Evolutionary conservation across 2,113 vertebrate species (phyloP).

Genomic region (pig (Sus scrofa)): DNA sequence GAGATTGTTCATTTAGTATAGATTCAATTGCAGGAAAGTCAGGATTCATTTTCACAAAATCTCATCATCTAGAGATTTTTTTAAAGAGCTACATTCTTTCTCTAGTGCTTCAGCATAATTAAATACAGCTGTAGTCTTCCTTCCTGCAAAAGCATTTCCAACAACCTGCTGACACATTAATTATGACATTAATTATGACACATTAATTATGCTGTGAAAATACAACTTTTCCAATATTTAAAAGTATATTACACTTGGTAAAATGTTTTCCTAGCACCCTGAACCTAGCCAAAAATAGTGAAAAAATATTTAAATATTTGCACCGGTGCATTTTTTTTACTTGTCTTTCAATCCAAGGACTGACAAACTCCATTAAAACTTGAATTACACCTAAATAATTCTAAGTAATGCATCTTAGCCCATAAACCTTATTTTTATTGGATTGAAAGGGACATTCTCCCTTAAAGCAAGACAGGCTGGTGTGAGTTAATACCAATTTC

Average conservation of each 20-base stretch:
- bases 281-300: slow-evolving; percentile 54
- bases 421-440: background rate
- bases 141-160: slow-evolving; percentile 83
- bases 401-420: background rate
- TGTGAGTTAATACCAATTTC: background rate
- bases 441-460: background rate
- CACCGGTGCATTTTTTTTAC: background rate
- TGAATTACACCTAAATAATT: background rate
- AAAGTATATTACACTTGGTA: slow-evolving; percentile 80
- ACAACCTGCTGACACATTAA: slow-evolving; percentile 86
- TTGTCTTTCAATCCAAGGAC: background rate
- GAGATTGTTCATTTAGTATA: background rate
- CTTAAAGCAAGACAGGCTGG: background rate
- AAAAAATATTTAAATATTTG: slow-evolving; percentile 55
- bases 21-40: slow-evolving; percentile 5
- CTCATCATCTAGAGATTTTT: slow-evolving; percentile 69
- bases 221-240: slow-evolving; percentile 83
- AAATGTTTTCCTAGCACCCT: slow-evolving; percentile 73
- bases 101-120: slow-evolving; percentile 79
- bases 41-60: slow-evolving; percentile 51
- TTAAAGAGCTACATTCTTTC: slow-evolving; percentile 70
- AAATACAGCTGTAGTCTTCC: slow-evolving; percentile 84
- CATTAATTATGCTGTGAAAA: slow-evolving; percentile 87
- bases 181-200: slow-evolving; percentile 88
- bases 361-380: background rate